phyloP scores from a whole-genome alignment of 1,140 invertebrate genomes.

The Vanessa atalanta region DNA sequence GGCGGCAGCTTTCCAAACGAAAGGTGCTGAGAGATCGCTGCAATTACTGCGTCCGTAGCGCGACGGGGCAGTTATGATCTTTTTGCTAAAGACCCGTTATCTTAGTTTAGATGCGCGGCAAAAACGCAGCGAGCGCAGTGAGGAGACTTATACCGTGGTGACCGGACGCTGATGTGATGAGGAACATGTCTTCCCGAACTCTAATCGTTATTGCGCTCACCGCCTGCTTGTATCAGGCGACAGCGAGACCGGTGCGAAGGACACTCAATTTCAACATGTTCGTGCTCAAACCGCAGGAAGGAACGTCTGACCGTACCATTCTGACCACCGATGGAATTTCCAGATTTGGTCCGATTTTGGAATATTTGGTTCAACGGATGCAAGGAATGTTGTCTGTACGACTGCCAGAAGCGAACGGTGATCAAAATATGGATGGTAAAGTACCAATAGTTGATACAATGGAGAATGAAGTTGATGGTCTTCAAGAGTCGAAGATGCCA shows the following conservation, averaged over 20 bases:
- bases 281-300: slow-evolving; percentile 58
- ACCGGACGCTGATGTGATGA: slow-evolving; percentile 51
- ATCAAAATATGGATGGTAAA: slow-evolving; percentile 9
- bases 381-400: slow-evolving; percentile 83
- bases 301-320: slow-evolving; percentile 53
- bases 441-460: slow-evolving; percentile 51
- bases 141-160: slow-evolving; percentile 48
- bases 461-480: slow-evolving; percentile 62
- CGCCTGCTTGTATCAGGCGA: slow-evolving; percentile 45
- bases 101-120: slow-evolving; percentile 69
- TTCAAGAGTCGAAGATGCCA: slow-evolving; percentile 44
- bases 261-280: slow-evolving; percentile 77
- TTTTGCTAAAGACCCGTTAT: slow-evolving; percentile 77
- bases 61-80: slow-evolving; percentile 72
- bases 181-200: slow-evolving; percentile 54
- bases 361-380: slow-evolving; percentile 83
- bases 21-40: slow-evolving; percentile 72
- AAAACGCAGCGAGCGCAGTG: slow-evolving; percentile 68
- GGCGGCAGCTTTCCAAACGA: slow-evolving; percentile 75
- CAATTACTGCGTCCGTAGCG: slow-evolving; percentile 63
- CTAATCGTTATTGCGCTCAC: slow-evolving; percentile 48
- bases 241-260: slow-evolving; percentile 60
- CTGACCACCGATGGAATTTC: slow-evolving; percentile 68
- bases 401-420: slow-evolving; percentile 40
- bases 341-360: slow-evolving; percentile 83